These are phyloP conservation scores for Engraulis encrasicolus DNA, from an alignment of 2,113 vertebrate species.

Conservation along the genomic window DNA sequence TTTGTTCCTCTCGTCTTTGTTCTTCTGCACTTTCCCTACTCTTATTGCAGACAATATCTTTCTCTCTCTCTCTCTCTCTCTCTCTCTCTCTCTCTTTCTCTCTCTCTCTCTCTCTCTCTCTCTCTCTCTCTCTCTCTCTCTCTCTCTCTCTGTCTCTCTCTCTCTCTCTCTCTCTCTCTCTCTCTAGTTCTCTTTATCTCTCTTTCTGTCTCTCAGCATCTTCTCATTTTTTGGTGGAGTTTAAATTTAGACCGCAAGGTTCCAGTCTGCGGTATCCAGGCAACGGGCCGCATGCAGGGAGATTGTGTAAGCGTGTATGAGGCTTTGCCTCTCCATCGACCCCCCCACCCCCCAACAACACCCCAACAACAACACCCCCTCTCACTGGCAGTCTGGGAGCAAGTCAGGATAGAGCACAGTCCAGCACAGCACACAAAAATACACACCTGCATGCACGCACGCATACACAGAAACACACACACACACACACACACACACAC, in stretches of 20 bases:
- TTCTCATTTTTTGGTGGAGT: slow-evolving; percentile 20
- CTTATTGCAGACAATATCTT: too few species aligned
- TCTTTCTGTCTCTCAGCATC: too few species aligned
- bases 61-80: background rate
- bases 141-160: background rate
- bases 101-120: background rate
- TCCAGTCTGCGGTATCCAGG: slow-evolving; percentile 66
- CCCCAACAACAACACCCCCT: too few species aligned
- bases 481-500: background rate
- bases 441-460: background rate
- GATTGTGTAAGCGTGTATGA: slow-evolving; percentile 44
- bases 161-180: background rate
- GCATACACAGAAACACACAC: background rate
- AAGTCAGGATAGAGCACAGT: background rate
- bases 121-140: background rate
- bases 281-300: slow-evolving; percentile 53
- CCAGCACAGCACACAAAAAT: background rate
- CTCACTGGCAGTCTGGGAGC: background rate
- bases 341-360: background rate
- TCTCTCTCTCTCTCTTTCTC: background rate
- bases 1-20: background rate
- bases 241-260: slow-evolving; percentile 69
- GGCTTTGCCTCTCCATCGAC: background rate
- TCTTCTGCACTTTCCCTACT: background rate
- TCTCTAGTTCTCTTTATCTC: background rate